Conservation (phyloP, 2,113 vertebrate species). For the Ranitomeya variabilis region DNA sequence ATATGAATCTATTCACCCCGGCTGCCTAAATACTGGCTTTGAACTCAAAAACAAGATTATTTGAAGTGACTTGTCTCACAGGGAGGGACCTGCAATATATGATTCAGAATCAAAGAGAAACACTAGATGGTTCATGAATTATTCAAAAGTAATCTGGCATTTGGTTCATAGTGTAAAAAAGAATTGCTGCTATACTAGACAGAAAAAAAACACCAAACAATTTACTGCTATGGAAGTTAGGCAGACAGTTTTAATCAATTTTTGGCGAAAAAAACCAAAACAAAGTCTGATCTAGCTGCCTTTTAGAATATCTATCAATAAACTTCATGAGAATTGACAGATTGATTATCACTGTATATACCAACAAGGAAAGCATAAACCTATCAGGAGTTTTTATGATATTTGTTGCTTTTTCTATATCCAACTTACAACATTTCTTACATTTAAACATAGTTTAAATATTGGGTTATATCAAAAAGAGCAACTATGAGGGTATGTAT, state of each 20-base stretch:
- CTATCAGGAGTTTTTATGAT: background rate
- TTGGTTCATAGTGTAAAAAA: slow-evolving; percentile 32
- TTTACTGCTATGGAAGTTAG: slow-evolving; percentile 34
- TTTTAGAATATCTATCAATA: slow-evolving; percentile 53
- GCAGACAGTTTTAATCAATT: slow-evolving; percentile 15
- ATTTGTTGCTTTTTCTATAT: too few relatives aligned
- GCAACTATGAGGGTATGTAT: too few relatives aligned
- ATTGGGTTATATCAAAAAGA: too few relatives aligned
- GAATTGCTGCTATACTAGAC: slow-evolving; percentile 31
- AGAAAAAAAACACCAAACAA: slow-evolving; percentile 27
- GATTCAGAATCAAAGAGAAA: slow-evolving; percentile 59
- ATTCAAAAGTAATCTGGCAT: slow-evolving; percentile 56
- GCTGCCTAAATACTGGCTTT: slow-evolving; percentile 64
- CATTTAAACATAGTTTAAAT: too few relatives aligned
- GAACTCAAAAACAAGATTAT: slow-evolving; percentile 57
- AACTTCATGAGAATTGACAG: slow-evolving; percentile 44
- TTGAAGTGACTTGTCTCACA: slow-evolving; percentile 58
- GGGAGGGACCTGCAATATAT: slow-evolving; percentile 59
- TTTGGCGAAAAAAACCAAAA: slow-evolving; percentile 11
- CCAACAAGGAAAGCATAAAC: background rate
- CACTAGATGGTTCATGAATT: slow-evolving; percentile 53
- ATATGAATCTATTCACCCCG: slow-evolving; percentile 40
- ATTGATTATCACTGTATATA: background rate
- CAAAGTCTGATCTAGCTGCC: background rate
- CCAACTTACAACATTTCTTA: too few relatives aligned